Base-by-base conservation (phyloP, 2,888 invertebrate genomes). In the Ethmia dodecea region DNA sequence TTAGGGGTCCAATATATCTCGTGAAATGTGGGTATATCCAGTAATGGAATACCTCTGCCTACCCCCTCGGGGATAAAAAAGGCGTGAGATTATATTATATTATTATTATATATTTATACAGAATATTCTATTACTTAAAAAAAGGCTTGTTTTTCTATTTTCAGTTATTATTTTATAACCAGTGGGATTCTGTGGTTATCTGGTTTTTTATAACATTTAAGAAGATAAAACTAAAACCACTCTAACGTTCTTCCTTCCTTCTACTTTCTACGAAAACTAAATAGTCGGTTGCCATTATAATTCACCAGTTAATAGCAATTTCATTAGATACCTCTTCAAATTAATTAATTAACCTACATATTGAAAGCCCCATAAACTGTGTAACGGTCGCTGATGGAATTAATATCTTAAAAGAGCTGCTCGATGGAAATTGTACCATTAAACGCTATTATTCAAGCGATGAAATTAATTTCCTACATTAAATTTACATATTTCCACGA, bases 311-410 rank as follows among this genome's bases (percentile, higher is more conserved):
- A 46, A n/a, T 42, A 37, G 41, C 33, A 37, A 37, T 43, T 40
- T 41, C 46, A 53, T 53, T 49, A 52, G 43, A 49, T 45, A 41
- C 41, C 38, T 51, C 43, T 45, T 46, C 35, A 47, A 60, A 55
- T 63, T 62, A 65, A 55, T 63, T 62, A 65, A 65, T 56, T 57
- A 61, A 54, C 39, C 43, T 38, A 45, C 59, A 60, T 54, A 65
- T 59, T 56, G 55, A 63, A 61, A 59, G 58, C 49, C 54, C 55
- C 60, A 56, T 66, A 61, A 66, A 65, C 48, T 60, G 50, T 48
- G 46, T 60, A 60, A 63, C 50, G 55, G 56, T 47, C 55, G 55
- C 52, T 60, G 55, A 60, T 53, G 52, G 59, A 68, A 64, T 68
- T 65, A 66, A 65, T 63, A 58, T 65, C 54, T 57, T 45, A 55